Conservation (phyloP, 2,797 vertebrate genomes). For the Delichon dasypus region DNA sequence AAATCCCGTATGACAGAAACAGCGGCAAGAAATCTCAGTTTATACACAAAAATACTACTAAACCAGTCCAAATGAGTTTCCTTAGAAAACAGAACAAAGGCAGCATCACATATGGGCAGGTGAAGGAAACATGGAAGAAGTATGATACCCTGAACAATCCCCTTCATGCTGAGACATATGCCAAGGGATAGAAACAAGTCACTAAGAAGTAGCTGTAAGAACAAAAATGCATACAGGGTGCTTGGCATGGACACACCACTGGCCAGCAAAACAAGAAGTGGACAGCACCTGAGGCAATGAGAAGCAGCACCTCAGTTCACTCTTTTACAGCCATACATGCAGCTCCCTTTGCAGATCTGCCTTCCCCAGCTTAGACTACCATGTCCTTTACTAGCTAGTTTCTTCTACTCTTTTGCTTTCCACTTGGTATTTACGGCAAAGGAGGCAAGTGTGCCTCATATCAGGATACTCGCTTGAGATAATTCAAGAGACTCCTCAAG, state of each 20-base stretch:
- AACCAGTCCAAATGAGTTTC: neutral
- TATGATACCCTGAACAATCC: neutral
- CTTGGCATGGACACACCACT: neutral
- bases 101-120: neutral
- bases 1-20: neutral
- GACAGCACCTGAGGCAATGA: neutral
- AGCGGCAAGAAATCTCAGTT: neutral
- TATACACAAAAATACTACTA: neutral
- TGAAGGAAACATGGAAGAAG: neutral
- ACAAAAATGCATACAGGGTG: neutral
- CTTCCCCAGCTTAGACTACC: neutral
- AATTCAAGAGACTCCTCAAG: neutral
- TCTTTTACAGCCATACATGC: fast-evolving
- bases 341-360: neutral
- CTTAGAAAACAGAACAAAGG: neutral
- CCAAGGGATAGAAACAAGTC: neutral
- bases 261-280: neutral
- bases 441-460: neutral
- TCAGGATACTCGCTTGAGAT: neutral
- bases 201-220: neutral
- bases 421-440: neutral
- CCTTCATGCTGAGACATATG: neutral
- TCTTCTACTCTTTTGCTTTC: neutral
- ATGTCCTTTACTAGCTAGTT: neutral
- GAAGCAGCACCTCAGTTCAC: neutral